Evolutionary conservation across 2,797 vertebrate species (phyloP).

Genomic region (Neosilurus mollespiculum): DNA sequence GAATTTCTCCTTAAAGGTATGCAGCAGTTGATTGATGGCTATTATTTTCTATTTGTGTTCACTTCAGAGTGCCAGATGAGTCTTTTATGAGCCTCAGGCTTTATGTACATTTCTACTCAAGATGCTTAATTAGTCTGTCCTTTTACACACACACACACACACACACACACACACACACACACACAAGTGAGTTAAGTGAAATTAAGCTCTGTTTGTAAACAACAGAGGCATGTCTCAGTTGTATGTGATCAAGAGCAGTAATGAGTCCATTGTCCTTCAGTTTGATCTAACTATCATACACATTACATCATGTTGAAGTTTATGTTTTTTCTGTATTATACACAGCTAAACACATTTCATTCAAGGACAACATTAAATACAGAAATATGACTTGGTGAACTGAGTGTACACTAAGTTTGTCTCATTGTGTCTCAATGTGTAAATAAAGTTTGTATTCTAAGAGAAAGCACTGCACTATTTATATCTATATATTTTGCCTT

Average conservation of each 20-base stretch:
- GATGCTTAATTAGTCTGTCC: not conserved
- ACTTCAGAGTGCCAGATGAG: not conserved
- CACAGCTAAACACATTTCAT: not conserved
- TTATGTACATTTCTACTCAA: not conserved
- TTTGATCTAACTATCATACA: not conserved
- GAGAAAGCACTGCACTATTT: not conserved
- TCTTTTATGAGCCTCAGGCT: not conserved
- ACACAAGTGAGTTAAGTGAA: not conserved
- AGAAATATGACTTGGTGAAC: not conserved
- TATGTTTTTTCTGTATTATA: not conserved
- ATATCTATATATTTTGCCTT: not conserved
- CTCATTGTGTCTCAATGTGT: not conserved
- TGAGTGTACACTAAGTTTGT: no score
- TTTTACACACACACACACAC: conserved; percentile 6
- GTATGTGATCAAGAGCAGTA: not conserved
- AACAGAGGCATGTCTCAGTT: not conserved
- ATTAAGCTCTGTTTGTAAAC: not conserved
- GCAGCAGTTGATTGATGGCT: not conserved
- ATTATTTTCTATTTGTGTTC: conserved; percentile 23
- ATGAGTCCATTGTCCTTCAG: no score
- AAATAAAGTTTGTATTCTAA: not conserved
- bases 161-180: not conserved
- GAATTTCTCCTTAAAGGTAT: not conserved
- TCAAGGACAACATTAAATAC: not conserved
- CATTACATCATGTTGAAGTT: not conserved